Evolutionary conservation across 2,888 invertebrate species (phyloP), one percentile per base, ranked within the genome.

Genomic region (Ommatoiulus sabulosus): DNA sequence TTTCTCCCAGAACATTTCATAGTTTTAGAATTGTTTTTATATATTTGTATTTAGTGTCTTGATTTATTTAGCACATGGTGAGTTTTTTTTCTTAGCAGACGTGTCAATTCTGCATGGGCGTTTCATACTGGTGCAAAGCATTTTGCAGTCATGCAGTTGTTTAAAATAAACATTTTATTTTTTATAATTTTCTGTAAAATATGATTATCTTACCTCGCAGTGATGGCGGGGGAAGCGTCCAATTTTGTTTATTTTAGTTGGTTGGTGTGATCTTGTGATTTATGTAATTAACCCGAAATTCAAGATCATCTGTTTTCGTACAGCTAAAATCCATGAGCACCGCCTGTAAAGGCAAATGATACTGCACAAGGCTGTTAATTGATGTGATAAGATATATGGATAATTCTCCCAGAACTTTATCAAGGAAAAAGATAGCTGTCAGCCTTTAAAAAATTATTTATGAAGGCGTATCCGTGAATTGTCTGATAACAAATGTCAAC

Each of bases 401-500:
- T 72, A 57, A 57, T n/a, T 57, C 57, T 17, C 24, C 7, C 72
- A 24, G 24, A 72, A 10, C 20, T n/a, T 72, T 72, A 72, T 72
- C 72, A 72, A 5, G 72, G 72, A 72, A 72, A 72, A 72, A 72
- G 24, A 72, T 24, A 72, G 15, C 15, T 17, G 57, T 12, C 57
- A 10, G 3, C 72, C n/a, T 20, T 72, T n/a, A 72, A 72, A 72
- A 72, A 17, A 72, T n/a, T n/a, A 72, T 72, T 72, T 72, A 72
- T 72, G 24, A 4, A 24, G 24, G 24, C n/a, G n/a, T 57, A 17
- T 57, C 57, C 57, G 57, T n/a, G n/a, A 24, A 72, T 72, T 24
- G 72, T 72, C 72, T 72, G 72, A 72, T 72, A 72, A 72, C n/a
- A 72, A 24, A 24, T 72, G 72, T 24, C 72, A 72, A 72, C 72